Percentiles rank a stretch among this genome's conserved stretches.
phyloP scores from a whole-genome alignment of 2,888 invertebrate genomes.

The Pogonocherus hispidulus region DNA sequence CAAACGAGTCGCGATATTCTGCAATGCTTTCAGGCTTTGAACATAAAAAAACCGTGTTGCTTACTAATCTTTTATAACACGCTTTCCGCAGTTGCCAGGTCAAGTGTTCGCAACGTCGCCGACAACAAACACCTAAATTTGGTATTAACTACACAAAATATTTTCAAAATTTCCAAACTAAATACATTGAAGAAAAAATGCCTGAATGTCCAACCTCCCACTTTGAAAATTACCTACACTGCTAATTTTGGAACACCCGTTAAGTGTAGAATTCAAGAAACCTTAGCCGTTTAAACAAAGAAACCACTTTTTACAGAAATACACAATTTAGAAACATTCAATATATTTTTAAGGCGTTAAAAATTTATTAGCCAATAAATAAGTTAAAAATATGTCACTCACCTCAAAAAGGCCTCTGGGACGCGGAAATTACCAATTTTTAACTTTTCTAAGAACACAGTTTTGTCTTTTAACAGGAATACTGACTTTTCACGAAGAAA shows the following conservation, averaged over 20 bases:
- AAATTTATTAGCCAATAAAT: conserved; percentile 31
- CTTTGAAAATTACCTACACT: conserved; percentile 58
- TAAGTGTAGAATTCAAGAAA: conserved; percentile 42
- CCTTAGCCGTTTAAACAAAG: conserved; percentile 39
- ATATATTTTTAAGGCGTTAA: background rate
- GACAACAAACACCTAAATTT: conserved; percentile 68
- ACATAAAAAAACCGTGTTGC: conserved; percentile 45
- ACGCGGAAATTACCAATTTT: conserved; percentile 57
- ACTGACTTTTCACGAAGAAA: conserved; percentile 61
- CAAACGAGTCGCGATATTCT: background rate
- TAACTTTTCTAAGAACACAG: conserved; percentile 59
- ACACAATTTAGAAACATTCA: conserved; percentile 14
- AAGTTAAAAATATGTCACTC: conserved; percentile 67
- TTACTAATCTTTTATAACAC: conserved; percentile 64
- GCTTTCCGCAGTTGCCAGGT: conserved; percentile 69
- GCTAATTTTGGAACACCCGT: conserved; percentile 64
- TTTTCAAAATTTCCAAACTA: conserved; percentile 44
- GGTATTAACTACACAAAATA: conserved; percentile 55
- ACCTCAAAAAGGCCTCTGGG: conserved; percentile 66
- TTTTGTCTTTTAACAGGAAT: conserved; percentile 57
- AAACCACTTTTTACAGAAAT: conserved; percentile 40
- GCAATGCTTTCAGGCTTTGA: conserved; percentile 18
- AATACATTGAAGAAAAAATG: conserved; percentile 36
- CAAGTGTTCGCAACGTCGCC: conserved; percentile 68
- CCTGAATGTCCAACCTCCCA: conserved; percentile 61